Percentiles rank a stretch among this genome's conserved stretches.
phyloP scores from a whole-genome alignment of 2,113 vertebrate species.

The Calyptomena viridis region DNA sequence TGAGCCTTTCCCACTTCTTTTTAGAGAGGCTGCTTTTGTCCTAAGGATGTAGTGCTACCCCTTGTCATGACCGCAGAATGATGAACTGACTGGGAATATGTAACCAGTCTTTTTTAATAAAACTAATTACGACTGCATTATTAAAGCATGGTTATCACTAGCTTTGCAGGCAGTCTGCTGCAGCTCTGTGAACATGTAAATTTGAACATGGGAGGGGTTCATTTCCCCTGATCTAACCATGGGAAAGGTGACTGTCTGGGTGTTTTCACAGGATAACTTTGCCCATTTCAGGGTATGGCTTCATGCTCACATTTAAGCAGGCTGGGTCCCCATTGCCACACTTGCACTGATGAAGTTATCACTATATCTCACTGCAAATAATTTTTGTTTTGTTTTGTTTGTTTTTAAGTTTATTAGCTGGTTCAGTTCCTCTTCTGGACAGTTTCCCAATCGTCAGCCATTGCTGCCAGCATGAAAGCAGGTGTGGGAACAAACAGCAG shows the following conservation, averaged over 20 bases:
- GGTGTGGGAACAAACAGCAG: background rate
- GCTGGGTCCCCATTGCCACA: background rate
- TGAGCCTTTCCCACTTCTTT: background rate
- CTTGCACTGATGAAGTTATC: background rate
- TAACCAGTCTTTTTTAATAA: background rate
- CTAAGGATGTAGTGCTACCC: background rate
- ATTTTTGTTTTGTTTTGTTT: background rate
- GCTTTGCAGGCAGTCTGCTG: background rate
- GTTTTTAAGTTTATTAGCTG: background rate
- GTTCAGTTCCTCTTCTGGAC: background rate
- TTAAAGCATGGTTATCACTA: background rate
- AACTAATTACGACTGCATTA: slow-evolving; percentile 5
- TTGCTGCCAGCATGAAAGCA: background rate
- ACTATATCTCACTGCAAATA: background rate
- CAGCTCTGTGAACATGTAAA: background rate
- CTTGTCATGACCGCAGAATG: slow-evolving; percentile 17
- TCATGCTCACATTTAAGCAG: background rate
- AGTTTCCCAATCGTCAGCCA: background rate
- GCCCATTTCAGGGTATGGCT: background rate
- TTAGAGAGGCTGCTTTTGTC: background rate
- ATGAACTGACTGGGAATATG: background rate
- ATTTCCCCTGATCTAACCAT: background rate
- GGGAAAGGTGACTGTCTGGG: background rate
- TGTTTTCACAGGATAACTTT: background rate
- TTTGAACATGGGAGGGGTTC: background rate